A percentile compares a stretch with the other conserved stretches of the same genome.
These are phyloP conservation scores for Petrolisthes cinctipes DNA, from an alignment of 2,888 invertebrate species.

Conservation along the genomic window DNA sequence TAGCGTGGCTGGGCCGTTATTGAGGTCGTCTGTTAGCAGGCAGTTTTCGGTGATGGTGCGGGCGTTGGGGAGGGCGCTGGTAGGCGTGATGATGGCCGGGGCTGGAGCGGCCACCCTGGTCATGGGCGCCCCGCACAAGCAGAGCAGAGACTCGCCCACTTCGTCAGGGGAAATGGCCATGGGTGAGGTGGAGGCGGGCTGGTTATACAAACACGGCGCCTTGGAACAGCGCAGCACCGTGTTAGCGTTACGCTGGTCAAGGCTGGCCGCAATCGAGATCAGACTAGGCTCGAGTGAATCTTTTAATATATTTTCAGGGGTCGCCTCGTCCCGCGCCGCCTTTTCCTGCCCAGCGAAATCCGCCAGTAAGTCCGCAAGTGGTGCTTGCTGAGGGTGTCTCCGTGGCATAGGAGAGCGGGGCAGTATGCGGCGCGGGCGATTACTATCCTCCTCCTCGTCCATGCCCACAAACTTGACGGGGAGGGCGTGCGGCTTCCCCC, in stretches of 20 bases:
- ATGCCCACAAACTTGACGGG: constrained; percentile 70
- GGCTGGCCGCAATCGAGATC: constrained; percentile 44
- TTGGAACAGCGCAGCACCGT: constrained; percentile 61
- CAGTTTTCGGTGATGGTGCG: constrained; percentile 55
- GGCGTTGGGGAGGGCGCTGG: constrained; percentile 38
- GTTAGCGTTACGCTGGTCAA: constrained; percentile 64
- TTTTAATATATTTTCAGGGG: constrained; percentile 70
- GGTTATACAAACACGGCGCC: constrained; percentile 59
- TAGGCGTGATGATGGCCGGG: constrained; percentile 48
- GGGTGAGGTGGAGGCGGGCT: constrained; percentile 60
- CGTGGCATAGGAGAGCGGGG: constrained; percentile 69
- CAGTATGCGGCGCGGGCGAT: constrained; percentile 61
- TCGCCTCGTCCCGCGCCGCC: constrained; percentile 70
- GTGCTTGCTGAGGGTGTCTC: constrained; percentile 60
- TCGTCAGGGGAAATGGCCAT: constrained; percentile 56
- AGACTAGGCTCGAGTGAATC: constrained; percentile 64
- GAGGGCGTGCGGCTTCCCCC: constrained; percentile 68
- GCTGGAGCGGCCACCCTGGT: constrained; percentile 48
- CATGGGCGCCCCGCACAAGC: constrained; percentile 64
- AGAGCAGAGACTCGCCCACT: constrained; percentile 54
- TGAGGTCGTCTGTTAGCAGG: constrained; percentile 55
- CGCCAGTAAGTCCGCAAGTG: constrained; percentile 71
- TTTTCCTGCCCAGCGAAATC: constrained; percentile 68
- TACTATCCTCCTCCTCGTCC: constrained; percentile 67
- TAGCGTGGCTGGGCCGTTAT: constrained; percentile 56